Percentiles rank a stretch among this genome's conserved stretches.
phyloP scores from a whole-genome alignment of 2,797 vertebrate genomes.

The Bryconaethiops microstoma region DNA sequence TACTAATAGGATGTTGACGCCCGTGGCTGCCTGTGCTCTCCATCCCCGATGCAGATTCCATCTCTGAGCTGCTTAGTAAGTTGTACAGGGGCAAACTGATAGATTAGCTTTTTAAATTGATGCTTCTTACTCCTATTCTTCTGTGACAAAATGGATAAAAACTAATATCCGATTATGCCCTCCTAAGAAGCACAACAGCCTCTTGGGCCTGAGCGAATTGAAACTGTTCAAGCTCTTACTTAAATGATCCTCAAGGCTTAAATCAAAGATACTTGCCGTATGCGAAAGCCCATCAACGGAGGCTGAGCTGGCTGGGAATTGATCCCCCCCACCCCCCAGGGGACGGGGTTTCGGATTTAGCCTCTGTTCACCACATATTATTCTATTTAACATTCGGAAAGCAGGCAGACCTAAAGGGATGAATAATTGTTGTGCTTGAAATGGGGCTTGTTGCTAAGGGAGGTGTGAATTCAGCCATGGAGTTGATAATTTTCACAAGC shows the following conservation, averaged over 20 bases:
- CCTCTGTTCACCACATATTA: constrained; percentile 38
- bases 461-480: constrained; percentile 53
- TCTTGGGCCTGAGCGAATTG: constrained; percentile 13
- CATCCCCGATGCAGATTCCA: constrained; percentile 6
- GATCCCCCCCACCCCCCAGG: not conserved
- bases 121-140: constrained; percentile 39
- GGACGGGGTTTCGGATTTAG: constrained; percentile 4
- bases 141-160: constrained; percentile 48
- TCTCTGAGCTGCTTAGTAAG: constrained; percentile 8
- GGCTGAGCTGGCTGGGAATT: not conserved
- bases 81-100: constrained; percentile 17
- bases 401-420: constrained; percentile 39
- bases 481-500: constrained; percentile 46
- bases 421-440: constrained; percentile 56
- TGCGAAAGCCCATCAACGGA: constrained; percentile 12
- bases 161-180: constrained; percentile 26
- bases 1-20: constrained; percentile 40
- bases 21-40: constrained; percentile 18
- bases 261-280: constrained; percentile 31
- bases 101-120: constrained; percentile 51
- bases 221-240: constrained; percentile 42
- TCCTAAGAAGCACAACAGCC: not conserved
- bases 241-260: constrained; percentile 7
- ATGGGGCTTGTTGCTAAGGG: constrained; percentile 53
- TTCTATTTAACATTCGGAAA: constrained; percentile 40